These are phyloP conservation scores for Hedychridium roseum DNA, from an alignment of 2,888 invertebrate genomes.

Conservation along the genomic window DNA sequence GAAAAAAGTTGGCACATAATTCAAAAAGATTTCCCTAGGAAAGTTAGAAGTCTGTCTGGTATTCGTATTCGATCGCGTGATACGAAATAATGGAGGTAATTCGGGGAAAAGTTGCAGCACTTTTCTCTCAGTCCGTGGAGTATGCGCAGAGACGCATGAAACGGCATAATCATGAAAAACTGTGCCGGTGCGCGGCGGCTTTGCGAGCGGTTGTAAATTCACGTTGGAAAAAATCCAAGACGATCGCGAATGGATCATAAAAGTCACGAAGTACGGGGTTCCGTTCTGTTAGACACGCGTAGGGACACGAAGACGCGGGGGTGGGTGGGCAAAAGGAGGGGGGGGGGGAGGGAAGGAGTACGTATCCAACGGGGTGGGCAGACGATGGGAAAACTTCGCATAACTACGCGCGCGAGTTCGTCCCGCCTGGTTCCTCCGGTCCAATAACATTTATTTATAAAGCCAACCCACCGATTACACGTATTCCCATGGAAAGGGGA, in stretches of 20 bases:
- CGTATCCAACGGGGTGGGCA: slow-evolving; percentile 13
- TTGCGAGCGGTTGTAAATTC: slow-evolving; percentile 22
- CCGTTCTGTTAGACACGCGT: slow-evolving; percentile 21
- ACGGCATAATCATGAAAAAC: slow-evolving; percentile 18
- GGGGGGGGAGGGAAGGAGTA: slow-evolving; percentile 2
- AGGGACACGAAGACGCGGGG: no score
- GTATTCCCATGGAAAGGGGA: slow-evolving; percentile 20
- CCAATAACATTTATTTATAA: slow-evolving; percentile 29
- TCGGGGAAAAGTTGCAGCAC: slow-evolving; percentile 28
- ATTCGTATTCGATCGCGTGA: slow-evolving; percentile 48
- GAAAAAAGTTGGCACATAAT: no score
- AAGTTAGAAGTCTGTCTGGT: no score
- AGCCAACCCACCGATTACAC: slow-evolving; percentile 24
- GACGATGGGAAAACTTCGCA: slow-evolving; percentile 23
- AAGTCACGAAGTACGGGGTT: slow-evolving; percentile 22
- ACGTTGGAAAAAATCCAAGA: slow-evolving; percentile 12
- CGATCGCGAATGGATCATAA: slow-evolving; percentile 18
- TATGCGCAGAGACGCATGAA: not conserved
- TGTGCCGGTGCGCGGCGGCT: slow-evolving; percentile 19
- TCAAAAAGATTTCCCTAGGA: no score
- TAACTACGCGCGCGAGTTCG: slow-evolving; percentile 20
- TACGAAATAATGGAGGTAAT: slow-evolving; percentile 35
- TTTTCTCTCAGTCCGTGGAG: slow-evolving; percentile 13
- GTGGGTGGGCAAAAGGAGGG: no score
- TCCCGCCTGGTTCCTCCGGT: slow-evolving; percentile 10